Evolutionary conservation across 2,113 vertebrate genomes (phyloP), one percentile per base, ranked within the genome.

Genomic region (Anolis sagrei): DNA sequence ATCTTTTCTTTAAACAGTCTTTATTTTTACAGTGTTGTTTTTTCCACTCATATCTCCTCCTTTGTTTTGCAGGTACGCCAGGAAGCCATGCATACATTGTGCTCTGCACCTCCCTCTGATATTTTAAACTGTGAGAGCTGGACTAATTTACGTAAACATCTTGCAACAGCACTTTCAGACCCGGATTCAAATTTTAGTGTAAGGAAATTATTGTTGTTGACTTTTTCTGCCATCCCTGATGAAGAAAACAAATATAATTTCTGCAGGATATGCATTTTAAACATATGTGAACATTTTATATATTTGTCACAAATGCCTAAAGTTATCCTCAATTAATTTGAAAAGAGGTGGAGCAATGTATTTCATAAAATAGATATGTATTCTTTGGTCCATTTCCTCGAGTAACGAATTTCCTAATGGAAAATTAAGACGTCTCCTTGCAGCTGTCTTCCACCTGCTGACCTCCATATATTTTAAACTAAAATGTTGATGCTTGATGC

Each of bases 61-160:
- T 89, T 61, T 34, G 85, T 8, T 39, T 34, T 92, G 44, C 66
- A 99, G 99, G 96, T 99, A 84, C 97, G 98, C 14, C 96, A 96
- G 76, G 97, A 98, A 89, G 99, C 98, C 5, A 93, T 99, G 86
- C 97, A 98, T 89, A 95, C 82, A 0, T 95, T 99, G 9, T 98
- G 97, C 90, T 95, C 95, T 48, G 97, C 97, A 6, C 97, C 98
- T 25, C 97, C 97, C 0, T 98, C 98, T 25, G 98, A 99, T 36
- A 95, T 99, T 32, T 93, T 99, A 85, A 98, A 96, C 93, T 98
- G 97, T 82, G 98, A 99, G 93, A 97, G 96, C 48, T 99, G 98
- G 98, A 96, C 93, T 70, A 89, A 91, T 89, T 96, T 99, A 81
- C 95, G 96, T 36, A 96, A 96, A 92, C 97, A 97, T 83, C 96